phyloP scores from a whole-genome alignment of 1,140 invertebrate genomes.

The Drosophila virilis region DNA sequence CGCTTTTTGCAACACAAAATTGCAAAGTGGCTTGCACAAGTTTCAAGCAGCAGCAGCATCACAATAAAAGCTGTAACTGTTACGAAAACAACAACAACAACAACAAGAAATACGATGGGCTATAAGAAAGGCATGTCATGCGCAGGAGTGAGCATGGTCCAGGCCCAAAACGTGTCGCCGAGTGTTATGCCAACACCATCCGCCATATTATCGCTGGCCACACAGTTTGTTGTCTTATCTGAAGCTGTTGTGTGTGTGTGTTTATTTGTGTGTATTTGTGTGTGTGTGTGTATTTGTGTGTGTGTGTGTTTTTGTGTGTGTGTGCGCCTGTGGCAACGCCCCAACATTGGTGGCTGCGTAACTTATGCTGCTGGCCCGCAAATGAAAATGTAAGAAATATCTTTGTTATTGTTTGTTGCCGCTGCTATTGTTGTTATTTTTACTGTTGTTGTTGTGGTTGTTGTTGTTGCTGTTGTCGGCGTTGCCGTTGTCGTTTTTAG shows the following conservation, averaged over 20 bases:
- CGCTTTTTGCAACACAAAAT: slow-evolving; percentile 28
- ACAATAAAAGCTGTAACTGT: slow-evolving; percentile 34
- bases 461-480: slow-evolving; percentile 56
- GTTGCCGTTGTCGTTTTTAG: slow-evolving; percentile 58
- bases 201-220: slow-evolving; percentile 73
- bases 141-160: slow-evolving; percentile 55
- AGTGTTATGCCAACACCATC: slow-evolving; percentile 61
- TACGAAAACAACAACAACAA: slow-evolving; percentile 20
- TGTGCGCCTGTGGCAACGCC: slow-evolving; percentile 58
- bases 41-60: slow-evolving; percentile 23
- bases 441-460: slow-evolving; percentile 27
- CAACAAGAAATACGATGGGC: slow-evolving; percentile 5
- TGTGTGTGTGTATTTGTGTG: slow-evolving; percentile 29
- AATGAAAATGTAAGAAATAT: slow-evolving; percentile 74
- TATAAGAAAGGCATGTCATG: slow-evolving; percentile 73
- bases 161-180: slow-evolving; percentile 77
- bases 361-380: slow-evolving; percentile 31
- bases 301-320: slow-evolving; percentile 26
- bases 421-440: slow-evolving; percentile 42
- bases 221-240: slow-evolving; percentile 77
- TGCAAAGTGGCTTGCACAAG: slow-evolving; percentile 35
- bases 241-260: slow-evolving; percentile 41
- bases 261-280: slow-evolving; percentile 10
- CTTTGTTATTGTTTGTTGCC: slow-evolving; percentile 74
- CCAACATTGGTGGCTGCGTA: slow-evolving; percentile 28